Evolutionary conservation across 2,113 vertebrate species (phyloP).

Genomic region (Dasyornis broadbenti): DNA sequence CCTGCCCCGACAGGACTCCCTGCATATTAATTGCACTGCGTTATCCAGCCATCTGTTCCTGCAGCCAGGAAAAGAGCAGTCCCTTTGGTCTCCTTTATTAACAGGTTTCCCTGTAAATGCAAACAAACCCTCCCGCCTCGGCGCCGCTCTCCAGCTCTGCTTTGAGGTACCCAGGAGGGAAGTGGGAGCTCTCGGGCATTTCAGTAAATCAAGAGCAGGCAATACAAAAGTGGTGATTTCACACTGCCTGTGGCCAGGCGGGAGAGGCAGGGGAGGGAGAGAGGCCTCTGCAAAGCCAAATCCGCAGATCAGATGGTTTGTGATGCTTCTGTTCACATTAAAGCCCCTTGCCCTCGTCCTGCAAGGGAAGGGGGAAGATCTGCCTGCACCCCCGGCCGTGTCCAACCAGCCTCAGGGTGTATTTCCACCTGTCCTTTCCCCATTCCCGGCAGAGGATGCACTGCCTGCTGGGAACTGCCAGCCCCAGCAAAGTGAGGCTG

Average conservation of each 20-base stretch:
- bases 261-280: background rate
- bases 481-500: fast-evolving
- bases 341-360: fast-evolving
- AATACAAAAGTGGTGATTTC: background rate
- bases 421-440: background rate
- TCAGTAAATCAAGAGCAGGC: background rate
- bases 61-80: constrained; percentile 37
- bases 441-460: background rate
- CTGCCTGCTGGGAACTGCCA: background rate
- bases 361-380: background rate
- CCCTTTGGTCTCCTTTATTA: constrained; percentile 34
- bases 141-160: background rate
- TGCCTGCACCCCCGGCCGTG: fast-evolving
- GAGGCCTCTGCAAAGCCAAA: background rate
- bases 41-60: constrained; percentile 46
- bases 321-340: background rate
- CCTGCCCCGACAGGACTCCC: background rate
- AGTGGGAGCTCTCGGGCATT: background rate
- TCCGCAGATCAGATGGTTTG: background rate
- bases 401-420: fast-evolving
- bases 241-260: background rate
- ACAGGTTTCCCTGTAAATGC: constrained; percentile 37
- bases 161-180: background rate
- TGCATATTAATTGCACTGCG: background rate
- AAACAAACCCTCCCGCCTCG: constrained; percentile 1